Evolutionary conservation across 2,113 vertebrate genomes (phyloP).

Genomic region (Hydrochoerus hydrochaeris): DNA sequence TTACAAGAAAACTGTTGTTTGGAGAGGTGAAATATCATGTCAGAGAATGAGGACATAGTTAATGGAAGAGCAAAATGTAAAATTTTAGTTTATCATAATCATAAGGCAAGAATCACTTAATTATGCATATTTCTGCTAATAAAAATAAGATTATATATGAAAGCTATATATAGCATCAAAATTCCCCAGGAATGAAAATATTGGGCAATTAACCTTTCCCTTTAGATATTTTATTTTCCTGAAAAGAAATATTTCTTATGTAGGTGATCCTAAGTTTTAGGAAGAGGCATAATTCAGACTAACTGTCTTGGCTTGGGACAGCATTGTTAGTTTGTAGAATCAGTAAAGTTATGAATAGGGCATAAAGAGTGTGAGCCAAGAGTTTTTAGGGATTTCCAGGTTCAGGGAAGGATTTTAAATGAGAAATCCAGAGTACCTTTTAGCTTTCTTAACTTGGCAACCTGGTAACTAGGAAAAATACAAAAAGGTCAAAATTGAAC

Average conservation of each 20-base stretch:
- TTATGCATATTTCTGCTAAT: neutral
- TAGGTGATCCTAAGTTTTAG: neutral
- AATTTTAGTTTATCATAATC: neutral
- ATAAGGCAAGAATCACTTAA: slow-evolving; percentile 4
- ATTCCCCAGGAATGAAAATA: neutral
- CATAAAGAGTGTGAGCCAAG: neutral
- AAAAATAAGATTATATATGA: neutral
- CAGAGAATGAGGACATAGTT: neutral
- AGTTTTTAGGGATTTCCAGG: neutral
- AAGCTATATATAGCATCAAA: neutral
- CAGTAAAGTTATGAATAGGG: neutral
- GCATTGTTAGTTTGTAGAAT: neutral
- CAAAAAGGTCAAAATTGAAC: neutral
- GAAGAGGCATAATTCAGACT: neutral
- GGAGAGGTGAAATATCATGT: neutral
- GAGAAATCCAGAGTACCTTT: neutral
- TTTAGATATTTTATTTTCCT: neutral
- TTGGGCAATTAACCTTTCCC: neutral
- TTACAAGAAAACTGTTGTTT: neutral
- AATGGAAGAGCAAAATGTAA: neutral
- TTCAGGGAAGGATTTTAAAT: neutral
- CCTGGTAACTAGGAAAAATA: neutral
- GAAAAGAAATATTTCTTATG: neutral
- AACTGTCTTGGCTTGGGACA: neutral
- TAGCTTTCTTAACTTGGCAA: neutral